Conservation (phyloP, 2,888 invertebrate genomes). For the Drosophila eohydei region DNA sequence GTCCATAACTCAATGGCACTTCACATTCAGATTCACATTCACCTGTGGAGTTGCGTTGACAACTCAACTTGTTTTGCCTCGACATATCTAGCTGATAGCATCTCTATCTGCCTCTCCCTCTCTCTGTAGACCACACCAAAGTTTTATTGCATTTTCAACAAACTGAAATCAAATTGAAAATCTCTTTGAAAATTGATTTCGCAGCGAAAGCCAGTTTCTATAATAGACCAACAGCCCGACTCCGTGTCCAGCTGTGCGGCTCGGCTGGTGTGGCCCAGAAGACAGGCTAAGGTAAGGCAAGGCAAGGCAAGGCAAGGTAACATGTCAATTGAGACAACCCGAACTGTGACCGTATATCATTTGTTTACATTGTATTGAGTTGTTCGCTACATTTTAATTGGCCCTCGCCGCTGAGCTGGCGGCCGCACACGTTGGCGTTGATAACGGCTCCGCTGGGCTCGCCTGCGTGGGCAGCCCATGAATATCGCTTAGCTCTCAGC, state of each 20-base stretch:
- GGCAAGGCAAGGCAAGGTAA: slow-evolving; percentile 28
- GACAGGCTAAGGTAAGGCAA: slow-evolving; percentile 36
- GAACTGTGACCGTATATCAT: slow-evolving; percentile 75
- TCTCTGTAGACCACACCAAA: slow-evolving; percentile 2
- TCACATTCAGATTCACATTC: slow-evolving; percentile 32
- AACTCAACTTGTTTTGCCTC: slow-evolving; percentile 74
- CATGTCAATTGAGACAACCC: slow-evolving; percentile 64
- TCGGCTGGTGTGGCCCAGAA: slow-evolving; percentile 39
- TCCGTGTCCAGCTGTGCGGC: slow-evolving; percentile 64
- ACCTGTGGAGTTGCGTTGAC: slow-evolving; percentile 72
- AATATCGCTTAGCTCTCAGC: slow-evolving; percentile 4
- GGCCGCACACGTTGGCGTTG: slow-evolving; percentile 68
- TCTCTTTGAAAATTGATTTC: slow-evolving; percentile 47
- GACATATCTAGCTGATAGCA: slow-evolving; percentile 66
- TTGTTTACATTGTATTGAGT: slow-evolving; percentile 80
- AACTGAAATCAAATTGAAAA: slow-evolving; percentile 12
- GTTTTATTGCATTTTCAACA: slow-evolving; percentile 10
- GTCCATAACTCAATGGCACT: slow-evolving; percentile 75
- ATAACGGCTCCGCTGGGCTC: slow-evolving; percentile 45
- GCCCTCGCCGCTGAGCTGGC: slow-evolving; percentile 21
- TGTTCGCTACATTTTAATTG: slow-evolving; percentile 75
- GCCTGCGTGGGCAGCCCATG: slow-evolving; percentile 57
- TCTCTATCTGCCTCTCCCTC: slow-evolving; percentile 27
- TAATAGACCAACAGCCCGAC: slow-evolving; percentile 5
- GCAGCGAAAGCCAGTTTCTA: slow-evolving; percentile 54